Percentiles rank a stretch among this genome's conserved stretches.
phyloP scores from a whole-genome alignment of 2,888 invertebrate genomes.

The Cantharis nigra region DNA sequence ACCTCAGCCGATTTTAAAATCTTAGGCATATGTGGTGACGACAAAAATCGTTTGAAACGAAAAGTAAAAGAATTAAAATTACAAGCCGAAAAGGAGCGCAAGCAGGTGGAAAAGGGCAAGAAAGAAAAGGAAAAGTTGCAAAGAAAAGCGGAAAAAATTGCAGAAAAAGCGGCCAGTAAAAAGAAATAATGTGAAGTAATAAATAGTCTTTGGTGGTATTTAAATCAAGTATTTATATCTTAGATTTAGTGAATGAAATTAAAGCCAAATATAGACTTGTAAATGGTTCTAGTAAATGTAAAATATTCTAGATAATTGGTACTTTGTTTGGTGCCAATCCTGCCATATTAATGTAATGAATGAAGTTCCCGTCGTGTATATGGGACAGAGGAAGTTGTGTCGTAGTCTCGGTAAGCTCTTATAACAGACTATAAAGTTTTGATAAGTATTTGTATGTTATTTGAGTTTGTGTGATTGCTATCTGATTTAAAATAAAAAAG shows the following conservation, averaged over 20 bases:
- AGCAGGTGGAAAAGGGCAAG: slow-evolving; percentile 82
- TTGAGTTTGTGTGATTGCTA: slow-evolving; percentile 14
- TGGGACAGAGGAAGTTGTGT: neutral
- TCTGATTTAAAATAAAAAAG: slow-evolving; percentile 13
- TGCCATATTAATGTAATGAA: slow-evolving; percentile 41
- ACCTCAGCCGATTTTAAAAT: slow-evolving; percentile 92
- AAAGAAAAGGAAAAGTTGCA: slow-evolving; percentile 83
- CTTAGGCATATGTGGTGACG: slow-evolving; percentile 77
- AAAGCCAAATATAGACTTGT: slow-evolving; percentile 30
- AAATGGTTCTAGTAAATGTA: slow-evolving; percentile 26
- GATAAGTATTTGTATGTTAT: neutral
- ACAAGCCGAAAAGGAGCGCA: slow-evolving; percentile 72
- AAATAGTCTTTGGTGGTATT: slow-evolving; percentile 18
- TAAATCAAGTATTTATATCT: slow-evolving; percentile 17
- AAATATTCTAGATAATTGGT: slow-evolving; percentile 30
- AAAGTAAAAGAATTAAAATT: slow-evolving; percentile 83
- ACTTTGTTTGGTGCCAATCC: slow-evolving; percentile 34
- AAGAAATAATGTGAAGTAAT: slow-evolving; percentile 61
- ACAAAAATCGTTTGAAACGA: slow-evolving; percentile 82
- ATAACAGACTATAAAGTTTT: neutral
- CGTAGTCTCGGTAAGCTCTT: neutral
- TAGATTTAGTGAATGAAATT: slow-evolving; percentile 11
- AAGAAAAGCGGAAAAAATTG: slow-evolving; percentile 73
- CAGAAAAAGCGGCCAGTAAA: slow-evolving; percentile 60
- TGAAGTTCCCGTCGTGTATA: slow-evolving; percentile 11